Evolutionary conservation across 2,888 invertebrate genomes (phyloP), one percentile per base, ranked within the genome.

Genomic region (Tipula confusa): DNA sequence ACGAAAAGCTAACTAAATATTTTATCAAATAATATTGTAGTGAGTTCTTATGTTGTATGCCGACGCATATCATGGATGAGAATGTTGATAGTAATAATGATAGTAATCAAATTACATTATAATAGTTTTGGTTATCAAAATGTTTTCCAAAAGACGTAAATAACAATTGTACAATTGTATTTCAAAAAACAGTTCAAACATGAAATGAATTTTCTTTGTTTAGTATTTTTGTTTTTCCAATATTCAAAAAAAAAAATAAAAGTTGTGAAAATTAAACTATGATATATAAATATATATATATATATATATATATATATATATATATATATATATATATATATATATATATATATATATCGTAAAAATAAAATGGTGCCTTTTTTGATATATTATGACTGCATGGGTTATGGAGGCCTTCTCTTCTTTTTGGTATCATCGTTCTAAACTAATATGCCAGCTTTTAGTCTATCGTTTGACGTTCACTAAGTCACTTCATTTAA

Each of bases 381-480:
- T 80, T 80, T 82, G 82, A 82, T 33, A 82, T 82, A 82, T 82
- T 82, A 82, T 80, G 82, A 82, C 82, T 82, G 82, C 82, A 82
- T 82, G 82, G 82, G 82, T 33, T 80, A 80, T 82, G 33, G 82
- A 82, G 82, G 82, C 82, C 82, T 82, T 82, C 82, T 82, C 82
- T 82, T 80, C 80, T 80, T 80, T 82, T 48, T 43, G 48, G 43
- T 83, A 83, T 29, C 28, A 83, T 83, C 43, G 83, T 43, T 43
- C 28, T 83, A 83, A 43, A 83, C 43, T 43, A 83, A 83, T 48
- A 83, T 83, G 83, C 82, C 82, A 82, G 82, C 33, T 83, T 82
- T 83, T 43, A 83, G 83, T 83, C 83, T 83, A 29, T 83, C 48
- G 83, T 83, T 83, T 83, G 83, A 83, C 83, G 83, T 83, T 83